Evolutionary conservation across 1,140 invertebrate species (phyloP).

Genomic region (Araneus ventricosus): DNA sequence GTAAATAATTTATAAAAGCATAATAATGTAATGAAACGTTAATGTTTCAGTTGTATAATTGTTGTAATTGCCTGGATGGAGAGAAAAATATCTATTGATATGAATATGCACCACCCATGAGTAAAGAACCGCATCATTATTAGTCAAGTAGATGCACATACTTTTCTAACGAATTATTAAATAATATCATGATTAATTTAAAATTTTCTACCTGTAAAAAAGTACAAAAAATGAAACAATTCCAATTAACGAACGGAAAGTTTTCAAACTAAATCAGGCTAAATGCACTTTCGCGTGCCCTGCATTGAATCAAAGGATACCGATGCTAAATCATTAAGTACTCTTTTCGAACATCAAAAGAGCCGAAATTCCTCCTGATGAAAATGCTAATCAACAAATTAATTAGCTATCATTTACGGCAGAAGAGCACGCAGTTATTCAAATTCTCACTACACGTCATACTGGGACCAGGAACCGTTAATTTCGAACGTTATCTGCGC

Average conservation of each 20-base stretch:
- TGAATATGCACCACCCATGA: no score
- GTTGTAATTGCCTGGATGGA: no score
- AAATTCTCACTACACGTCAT: background rate
- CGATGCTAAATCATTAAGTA: background rate
- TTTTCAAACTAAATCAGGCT: background rate
- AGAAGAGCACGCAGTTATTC: background rate
- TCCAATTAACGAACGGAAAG: background rate
- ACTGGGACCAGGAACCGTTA: background rate
- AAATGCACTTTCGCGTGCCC: slow-evolving; percentile 7
- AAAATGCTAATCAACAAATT: slow-evolving; percentile 38
- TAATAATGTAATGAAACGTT: no score
- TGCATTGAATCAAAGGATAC: slow-evolving; percentile 2
- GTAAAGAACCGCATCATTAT: no score
- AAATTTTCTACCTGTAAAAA: background rate
- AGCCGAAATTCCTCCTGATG: background rate
- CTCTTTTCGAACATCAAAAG: slow-evolving; percentile 15
- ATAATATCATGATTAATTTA: no score
- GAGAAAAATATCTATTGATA: no score
- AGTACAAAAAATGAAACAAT: background rate
- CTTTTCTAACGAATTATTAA: no score
- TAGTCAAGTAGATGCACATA: no score
- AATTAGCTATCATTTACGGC: slow-evolving; percentile 35
- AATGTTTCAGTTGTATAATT: no score
- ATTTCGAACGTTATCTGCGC: slow-evolving; percentile 10
- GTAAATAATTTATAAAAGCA: no score